Percentiles rank a stretch among this genome's conserved stretches.
phyloP scores from a whole-genome alignment of 2,797 vertebrate genomes.

The Apodemus agrarius region DNA sequence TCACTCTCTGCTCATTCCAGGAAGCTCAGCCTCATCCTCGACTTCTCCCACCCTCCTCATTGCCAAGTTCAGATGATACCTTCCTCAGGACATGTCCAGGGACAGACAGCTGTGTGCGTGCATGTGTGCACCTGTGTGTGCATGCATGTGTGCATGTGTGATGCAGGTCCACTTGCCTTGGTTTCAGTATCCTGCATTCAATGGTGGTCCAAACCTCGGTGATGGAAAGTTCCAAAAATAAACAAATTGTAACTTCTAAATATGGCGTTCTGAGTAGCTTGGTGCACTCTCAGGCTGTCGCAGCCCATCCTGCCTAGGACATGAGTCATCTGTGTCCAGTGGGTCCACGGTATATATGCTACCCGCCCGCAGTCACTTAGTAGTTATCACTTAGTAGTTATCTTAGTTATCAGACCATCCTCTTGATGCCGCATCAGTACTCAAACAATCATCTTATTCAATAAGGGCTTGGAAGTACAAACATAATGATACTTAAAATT shows the following conservation, averaged over 20 bases:
- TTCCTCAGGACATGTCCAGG: neutral
- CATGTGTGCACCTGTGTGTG: neutral
- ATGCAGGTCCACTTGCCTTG: neutral
- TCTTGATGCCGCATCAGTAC: neutral
- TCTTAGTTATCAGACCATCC: no score
- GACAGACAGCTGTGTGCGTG: neutral
- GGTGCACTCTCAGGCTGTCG: neutral
- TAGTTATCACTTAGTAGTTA: neutral
- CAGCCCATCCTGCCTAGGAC: neutral
- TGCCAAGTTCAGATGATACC: neutral
- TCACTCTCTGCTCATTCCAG: neutral
- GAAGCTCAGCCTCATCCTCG: neutral
- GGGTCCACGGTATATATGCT: no score
- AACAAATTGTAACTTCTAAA: neutral
- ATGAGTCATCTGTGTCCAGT: neutral
- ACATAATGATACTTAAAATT: neutral
- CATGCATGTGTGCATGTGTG: neutral
- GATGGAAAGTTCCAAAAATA: neutral
- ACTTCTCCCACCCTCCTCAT: neutral
- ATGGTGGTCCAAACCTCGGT: neutral
- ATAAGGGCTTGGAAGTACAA: neutral
- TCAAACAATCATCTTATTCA: neutral
- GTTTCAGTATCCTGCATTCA: neutral
- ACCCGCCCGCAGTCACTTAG: rapidly evolving
- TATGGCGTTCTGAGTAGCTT: neutral